phyloP scores from a whole-genome alignment of 2,888 invertebrate genomes.

The Limnephilus auricula region DNA sequence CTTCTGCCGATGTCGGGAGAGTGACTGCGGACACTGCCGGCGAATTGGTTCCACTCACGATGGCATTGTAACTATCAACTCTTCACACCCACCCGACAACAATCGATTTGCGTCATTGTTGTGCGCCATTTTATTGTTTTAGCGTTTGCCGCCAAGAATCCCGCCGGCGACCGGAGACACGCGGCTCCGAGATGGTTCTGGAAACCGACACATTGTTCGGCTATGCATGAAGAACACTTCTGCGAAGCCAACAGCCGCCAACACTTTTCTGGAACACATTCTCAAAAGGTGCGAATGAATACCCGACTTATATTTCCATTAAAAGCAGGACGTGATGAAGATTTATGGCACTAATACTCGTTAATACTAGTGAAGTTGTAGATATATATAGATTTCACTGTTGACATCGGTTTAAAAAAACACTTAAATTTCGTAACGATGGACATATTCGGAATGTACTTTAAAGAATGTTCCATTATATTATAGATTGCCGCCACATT shows the following conservation, averaged over 20 bases:
- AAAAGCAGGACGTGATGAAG: not conserved
- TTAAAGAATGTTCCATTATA: not conserved
- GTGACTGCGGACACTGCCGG: slow-evolving; percentile 46
- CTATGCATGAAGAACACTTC: slow-evolving; percentile 21
- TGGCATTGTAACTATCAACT: slow-evolving; percentile 57
- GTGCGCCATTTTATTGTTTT: slow-evolving; percentile 55
- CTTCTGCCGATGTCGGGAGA: not conserved
- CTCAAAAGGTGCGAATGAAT: not conserved
- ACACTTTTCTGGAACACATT: not conserved
- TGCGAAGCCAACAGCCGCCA: not conserved
- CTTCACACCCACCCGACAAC: slow-evolving; percentile 50
- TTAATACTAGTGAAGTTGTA: not conserved
- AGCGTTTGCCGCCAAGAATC: slow-evolving; percentile 54
- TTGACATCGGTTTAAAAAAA: too few species aligned
- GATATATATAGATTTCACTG: too few species aligned
- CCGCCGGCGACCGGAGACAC: slow-evolving; percentile 31
- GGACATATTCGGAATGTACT: not conserved
- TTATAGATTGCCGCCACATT: too few species aligned
- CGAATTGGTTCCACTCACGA: slow-evolving; percentile 54
- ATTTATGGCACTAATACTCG: not conserved
- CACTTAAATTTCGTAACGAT: too few species aligned
- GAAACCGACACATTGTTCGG: slow-evolving; percentile 47
- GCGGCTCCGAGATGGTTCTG: slow-evolving; percentile 39
- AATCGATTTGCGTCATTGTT: slow-evolving; percentile 59
- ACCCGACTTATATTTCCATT: not conserved